These are phyloP conservation scores for Microchrysa polita DNA, from an alignment of 2,888 invertebrate species.

Conservation along the genomic window DNA sequence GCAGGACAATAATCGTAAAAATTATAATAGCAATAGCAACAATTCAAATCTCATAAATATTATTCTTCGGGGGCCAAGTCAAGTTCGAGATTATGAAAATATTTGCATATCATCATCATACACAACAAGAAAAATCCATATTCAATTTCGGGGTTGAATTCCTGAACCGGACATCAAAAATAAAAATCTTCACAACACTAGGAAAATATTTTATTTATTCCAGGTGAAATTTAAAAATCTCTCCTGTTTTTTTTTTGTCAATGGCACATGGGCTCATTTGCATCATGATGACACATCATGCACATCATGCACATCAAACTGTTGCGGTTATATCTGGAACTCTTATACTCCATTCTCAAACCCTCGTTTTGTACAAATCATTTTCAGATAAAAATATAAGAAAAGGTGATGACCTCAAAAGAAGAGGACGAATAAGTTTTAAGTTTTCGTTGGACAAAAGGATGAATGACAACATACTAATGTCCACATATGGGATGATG, in stretches of 20 bases:
- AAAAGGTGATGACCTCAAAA: constrained; percentile 40
- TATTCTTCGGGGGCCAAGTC: constrained; percentile 23
- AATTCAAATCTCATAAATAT: constrained; percentile 37
- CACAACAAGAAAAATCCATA: constrained; percentile 28
- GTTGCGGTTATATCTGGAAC: not conserved
- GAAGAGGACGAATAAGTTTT: too few species aligned
- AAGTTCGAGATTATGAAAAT: constrained; percentile 43
- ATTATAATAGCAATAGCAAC: not conserved
- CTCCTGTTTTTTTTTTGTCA: too few species aligned
- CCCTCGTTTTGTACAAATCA: constrained; percentile 33
- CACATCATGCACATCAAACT: constrained; percentile 20
- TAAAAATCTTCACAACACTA: not conserved
- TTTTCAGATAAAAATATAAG: constrained; percentile 30
- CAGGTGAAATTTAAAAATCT: too few species aligned
- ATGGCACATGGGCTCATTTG: too few species aligned
- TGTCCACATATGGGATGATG: constrained; percentile 37
- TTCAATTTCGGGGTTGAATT: not conserved
- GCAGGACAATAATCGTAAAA: constrained; percentile 23
- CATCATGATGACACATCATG: not conserved
- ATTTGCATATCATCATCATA: constrained; percentile 40
- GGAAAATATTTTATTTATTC: too few species aligned
- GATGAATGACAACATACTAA: not conserved
- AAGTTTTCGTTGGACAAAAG: constrained; percentile 11
- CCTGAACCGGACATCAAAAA: constrained; percentile 14
- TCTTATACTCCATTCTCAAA: constrained; percentile 11